Conservation (phyloP, 1,140 invertebrate species). For the Drosophila leontia region DNA sequence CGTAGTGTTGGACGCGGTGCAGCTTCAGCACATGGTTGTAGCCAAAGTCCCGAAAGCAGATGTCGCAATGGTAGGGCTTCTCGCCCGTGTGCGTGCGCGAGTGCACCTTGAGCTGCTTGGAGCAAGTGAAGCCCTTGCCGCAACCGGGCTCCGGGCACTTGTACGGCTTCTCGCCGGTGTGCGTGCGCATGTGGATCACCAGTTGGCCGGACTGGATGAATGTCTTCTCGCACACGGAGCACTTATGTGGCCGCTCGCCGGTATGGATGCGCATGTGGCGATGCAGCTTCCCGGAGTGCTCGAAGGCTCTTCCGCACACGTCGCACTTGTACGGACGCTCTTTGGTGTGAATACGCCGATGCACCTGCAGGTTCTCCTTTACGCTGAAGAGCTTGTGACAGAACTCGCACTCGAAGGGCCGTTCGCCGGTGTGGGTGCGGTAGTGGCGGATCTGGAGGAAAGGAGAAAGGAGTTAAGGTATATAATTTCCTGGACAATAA, state of each 20-base stretch:
- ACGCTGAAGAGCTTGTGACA: slow-evolving; percentile 96
- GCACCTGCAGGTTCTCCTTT: slow-evolving; percentile 96
- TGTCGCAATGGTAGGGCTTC: slow-evolving; percentile 90
- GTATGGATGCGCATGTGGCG: slow-evolving; percentile 97
- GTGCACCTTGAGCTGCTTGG: slow-evolving; percentile 95
- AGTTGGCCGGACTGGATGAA: slow-evolving; percentile 95
- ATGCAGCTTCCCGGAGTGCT: slow-evolving; percentile 96
- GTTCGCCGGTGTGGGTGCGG: slow-evolving; percentile 94
- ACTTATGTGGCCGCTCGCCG: slow-evolving; percentile 96
- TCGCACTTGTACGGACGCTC: slow-evolving; percentile 92
- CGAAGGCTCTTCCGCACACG: slow-evolving; percentile 95
- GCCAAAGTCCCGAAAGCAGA: slow-evolving; percentile 89
- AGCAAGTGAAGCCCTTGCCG: slow-evolving; percentile 95
- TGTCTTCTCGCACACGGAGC: slow-evolving; percentile 95
- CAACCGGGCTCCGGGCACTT: slow-evolving; percentile 92
- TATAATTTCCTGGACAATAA: no score
- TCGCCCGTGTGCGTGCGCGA: slow-evolving; percentile 93
- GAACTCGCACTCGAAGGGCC: slow-evolving; percentile 95
- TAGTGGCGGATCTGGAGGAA: slow-evolving; percentile 89
- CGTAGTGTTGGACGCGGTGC: slow-evolving; percentile 95
- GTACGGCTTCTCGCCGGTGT: slow-evolving; percentile 96
- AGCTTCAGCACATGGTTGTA: slow-evolving; percentile 95
- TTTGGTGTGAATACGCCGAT: slow-evolving; percentile 96
- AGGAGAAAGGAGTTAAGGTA: neutral
- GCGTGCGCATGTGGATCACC: slow-evolving; percentile 93